These are phyloP conservation scores for Phlogophora meticulosa DNA, from an alignment of 2,888 invertebrate genomes.

Conservation along the genomic window DNA sequence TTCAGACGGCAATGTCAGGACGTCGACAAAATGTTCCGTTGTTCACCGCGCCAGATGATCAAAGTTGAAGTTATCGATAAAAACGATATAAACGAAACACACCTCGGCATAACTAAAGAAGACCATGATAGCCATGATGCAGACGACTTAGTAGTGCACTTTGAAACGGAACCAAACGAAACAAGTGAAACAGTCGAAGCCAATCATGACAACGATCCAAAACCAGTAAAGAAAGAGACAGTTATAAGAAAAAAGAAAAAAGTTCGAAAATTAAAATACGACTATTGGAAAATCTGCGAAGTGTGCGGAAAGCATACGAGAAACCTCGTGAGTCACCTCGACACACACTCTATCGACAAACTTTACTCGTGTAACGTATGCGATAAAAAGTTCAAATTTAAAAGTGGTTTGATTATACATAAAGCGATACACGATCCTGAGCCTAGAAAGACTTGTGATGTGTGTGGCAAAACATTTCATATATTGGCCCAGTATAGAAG, in stretches of 20 bases:
- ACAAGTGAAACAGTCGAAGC: conserved; percentile 47
- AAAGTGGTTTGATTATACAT: conserved; percentile 86
- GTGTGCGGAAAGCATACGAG: conserved; percentile 86
- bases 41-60: conserved; percentile 70
- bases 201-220: conserved; percentile 59
- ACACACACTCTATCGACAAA: conserved; percentile 83
- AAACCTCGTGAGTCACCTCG: conserved; percentile 84
- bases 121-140: conserved; percentile 62
- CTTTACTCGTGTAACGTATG: conserved; percentile 86
- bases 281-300: conserved; percentile 88
- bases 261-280: conserved; percentile 78
- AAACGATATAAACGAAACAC: conserved; percentile 53
- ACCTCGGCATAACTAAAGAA: conserved; percentile 55
- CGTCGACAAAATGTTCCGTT: conserved; percentile 79
- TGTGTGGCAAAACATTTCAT: conserved; percentile 90
- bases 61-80: conserved; percentile 78
- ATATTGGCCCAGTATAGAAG: conserved; percentile 87
- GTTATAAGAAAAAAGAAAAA: conserved; percentile 71
- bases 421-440: conserved; percentile 85
- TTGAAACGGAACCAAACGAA: conserved; percentile 60
- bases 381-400: conserved; percentile 88
- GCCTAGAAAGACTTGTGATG: conserved; percentile 89
- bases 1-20: conserved; percentile 87
- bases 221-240: conserved; percentile 63
- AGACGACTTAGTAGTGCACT: conserved; percentile 69